A percentile compares a stretch with the other conserved stretches of the same genome.
These are phyloP conservation scores for Eriocheir sinensis DNA, from an alignment of 1,140 invertebrate species.

Conservation along the genomic window DNA sequence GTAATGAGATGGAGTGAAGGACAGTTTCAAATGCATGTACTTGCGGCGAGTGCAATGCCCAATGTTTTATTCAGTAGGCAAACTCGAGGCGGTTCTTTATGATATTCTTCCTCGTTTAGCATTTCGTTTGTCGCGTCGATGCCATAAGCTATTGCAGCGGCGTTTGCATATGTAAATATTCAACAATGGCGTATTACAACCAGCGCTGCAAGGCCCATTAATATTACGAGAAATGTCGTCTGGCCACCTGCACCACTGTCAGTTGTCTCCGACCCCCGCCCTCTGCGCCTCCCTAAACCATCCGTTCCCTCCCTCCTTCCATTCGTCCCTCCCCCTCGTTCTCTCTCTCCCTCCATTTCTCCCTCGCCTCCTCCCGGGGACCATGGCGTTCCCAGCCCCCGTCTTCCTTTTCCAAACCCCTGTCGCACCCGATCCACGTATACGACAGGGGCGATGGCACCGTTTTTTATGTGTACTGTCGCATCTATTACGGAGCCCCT, in stretches of 20 bases:
- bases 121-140: constrained; percentile 13
- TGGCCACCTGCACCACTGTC: constrained; percentile 54
- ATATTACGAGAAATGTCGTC: constrained; percentile 49
- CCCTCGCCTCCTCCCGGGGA: neutral
- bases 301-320: neutral
- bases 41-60: neutral
- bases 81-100: neutral
- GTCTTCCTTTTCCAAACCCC: constrained; percentile 31
- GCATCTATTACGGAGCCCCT: constrained; percentile 59
- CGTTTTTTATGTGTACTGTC: constrained; percentile 59
- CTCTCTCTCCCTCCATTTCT: neutral
- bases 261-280: constrained; percentile 9
- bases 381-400: neutral
- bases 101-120: constrained; percentile 11
- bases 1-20: constrained; percentile 23
- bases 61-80: neutral
- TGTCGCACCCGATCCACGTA: constrained; percentile 54
- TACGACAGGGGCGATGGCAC: constrained; percentile 38
- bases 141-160: constrained; percentile 25
- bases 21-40: constrained; percentile 3
- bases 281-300: neutral
- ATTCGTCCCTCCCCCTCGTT: constrained; percentile 5
- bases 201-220: constrained; percentile 39
- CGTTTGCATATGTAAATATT: constrained; percentile 66
- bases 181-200: constrained; percentile 39